Evolutionary conservation across 2,113 vertebrate genomes (phyloP).

Genomic region (Halichoeres trimaculatus): DNA sequence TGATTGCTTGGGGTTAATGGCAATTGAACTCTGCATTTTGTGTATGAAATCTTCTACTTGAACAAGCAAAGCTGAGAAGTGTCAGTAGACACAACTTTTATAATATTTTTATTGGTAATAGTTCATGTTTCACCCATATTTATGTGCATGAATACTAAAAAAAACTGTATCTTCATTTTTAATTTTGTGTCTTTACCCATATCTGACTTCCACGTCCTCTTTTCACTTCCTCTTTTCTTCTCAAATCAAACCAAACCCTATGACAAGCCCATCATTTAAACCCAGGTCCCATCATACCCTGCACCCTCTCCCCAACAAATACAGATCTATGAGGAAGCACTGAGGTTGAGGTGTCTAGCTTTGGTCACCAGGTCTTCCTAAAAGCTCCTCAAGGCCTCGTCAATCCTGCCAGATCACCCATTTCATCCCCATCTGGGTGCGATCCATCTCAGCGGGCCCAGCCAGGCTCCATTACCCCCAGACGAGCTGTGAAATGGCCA

Average conservation of each 20-base stretch:
- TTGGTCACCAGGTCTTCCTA: slow-evolving; percentile 48
- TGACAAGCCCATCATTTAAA: slow-evolving; percentile 42
- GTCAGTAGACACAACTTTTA: not conserved
- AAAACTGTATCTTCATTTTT: too few relatives aligned
- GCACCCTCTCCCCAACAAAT: slow-evolving; percentile 12
- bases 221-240: not conserved
- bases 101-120: too few relatives aligned
- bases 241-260: slow-evolving; percentile 7
- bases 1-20: slow-evolving; percentile 13
- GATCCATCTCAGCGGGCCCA: slow-evolving; percentile 73
- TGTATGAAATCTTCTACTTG: not conserved
- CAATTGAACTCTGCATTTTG: slow-evolving; percentile 16
- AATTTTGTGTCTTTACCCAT: not conserved
- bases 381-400: slow-evolving; percentile 69
- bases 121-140: too few relatives aligned
- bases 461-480: slow-evolving; percentile 78
- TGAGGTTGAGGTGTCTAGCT: slow-evolving; percentile 40
- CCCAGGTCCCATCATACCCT: slow-evolving; percentile 27
- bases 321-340: not conserved
- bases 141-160: too few relatives aligned
- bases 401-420: slow-evolving; percentile 78
- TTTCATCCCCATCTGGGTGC: slow-evolving; percentile 77
- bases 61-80: slow-evolving; percentile 36
- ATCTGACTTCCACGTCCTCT: too few relatives aligned
- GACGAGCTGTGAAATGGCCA: slow-evolving; percentile 81